A percentile compares a stretch with the other conserved stretches of the same genome.
phyloP scores from a whole-genome alignment of 2,113 vertebrate species.

The Micronycteris hirsuta region DNA sequence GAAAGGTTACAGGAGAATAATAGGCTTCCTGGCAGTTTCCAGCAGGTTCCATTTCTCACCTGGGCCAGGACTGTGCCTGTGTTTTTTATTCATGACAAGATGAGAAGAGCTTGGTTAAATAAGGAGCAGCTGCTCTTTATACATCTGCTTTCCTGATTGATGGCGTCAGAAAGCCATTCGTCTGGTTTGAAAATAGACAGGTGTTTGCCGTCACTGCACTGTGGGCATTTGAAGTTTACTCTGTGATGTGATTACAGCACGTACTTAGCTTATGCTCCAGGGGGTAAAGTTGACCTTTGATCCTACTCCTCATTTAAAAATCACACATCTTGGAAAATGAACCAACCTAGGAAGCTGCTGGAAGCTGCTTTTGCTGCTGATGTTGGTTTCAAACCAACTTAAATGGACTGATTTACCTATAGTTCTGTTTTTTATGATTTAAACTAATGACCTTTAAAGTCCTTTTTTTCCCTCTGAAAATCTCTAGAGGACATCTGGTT shows the following conservation, averaged over 20 bases:
- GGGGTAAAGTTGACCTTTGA: conserved; percentile 37
- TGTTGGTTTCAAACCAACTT: neutral
- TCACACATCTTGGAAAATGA: conserved; percentile 50
- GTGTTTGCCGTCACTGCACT: neutral
- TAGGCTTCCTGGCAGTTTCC: neutral
- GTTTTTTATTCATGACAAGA: conserved; percentile 1
- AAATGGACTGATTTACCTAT: neutral
- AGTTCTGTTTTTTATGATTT: conserved; percentile 42
- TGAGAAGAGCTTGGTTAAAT: conserved; percentile 44
- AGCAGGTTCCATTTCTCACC: neutral
- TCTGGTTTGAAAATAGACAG: conserved; percentile 11
- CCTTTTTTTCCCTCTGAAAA: neutral
- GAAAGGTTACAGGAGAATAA: neutral
- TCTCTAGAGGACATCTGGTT: conserved; percentile 18
- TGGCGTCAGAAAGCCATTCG: neutral
- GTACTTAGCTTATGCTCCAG: conserved; percentile 22
- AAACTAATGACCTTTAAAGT: conserved; percentile 11
- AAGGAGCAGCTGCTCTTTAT: neutral
- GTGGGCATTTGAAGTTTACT: conserved; percentile 10
- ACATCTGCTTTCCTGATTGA: conserved; percentile 6
- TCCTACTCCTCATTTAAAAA: conserved; percentile 41
- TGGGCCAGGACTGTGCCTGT: neutral
- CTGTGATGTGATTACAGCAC: conserved; percentile 26
- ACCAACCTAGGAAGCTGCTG: neutral
- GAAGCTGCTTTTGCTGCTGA: conserved; percentile 5